Base-by-base conservation (phyloP, 2,113 vertebrate genomes). In the Pardalotus punctatus region DNA sequence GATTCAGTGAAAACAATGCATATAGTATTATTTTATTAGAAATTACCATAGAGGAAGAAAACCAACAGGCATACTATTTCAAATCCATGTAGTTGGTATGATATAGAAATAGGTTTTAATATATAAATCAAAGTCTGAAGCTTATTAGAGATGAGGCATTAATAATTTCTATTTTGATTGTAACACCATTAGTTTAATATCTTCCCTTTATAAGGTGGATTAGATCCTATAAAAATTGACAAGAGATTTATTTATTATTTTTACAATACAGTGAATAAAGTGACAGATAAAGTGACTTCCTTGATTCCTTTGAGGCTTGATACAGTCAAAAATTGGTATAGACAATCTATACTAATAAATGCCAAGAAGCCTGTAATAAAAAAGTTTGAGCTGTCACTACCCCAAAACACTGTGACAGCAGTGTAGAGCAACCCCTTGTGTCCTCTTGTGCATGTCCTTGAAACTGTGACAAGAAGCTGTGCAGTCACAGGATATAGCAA, bases 351-450 rank as follows among this genome's bases (percentile, higher is more conserved):
- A 23, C 9, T 19, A 54, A 64, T 19, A 69, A 83, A 60, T 57
- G 53, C 13, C 31, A 77, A 13, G 16, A 77, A 66, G 24, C 29
- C 21, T 6, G 10, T 42, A 61, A 51, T 24, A 79, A 72, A 38
- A 84, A 89, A 61, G 54, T 67, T 28, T 74, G 12, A 78, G 12
- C 22, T 81, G 23, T 81, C 28, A 33, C 8, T 70, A 42, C n/a
- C 12, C 25, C 42, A 70, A 73, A 81, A 45, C n/a, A 69, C 29
- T 36, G 17, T n/a, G 31, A 69, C 0, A 0, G 18, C 5, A 19
- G 0, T 2, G 2, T 40, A 56, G 20, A 21, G 14, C 10, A 81
- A 35, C 5, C 13, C 6, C 21, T 40, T 51, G 2, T 29, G 6
- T 58, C 12, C 4, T 6, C 14, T 42, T 42, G 12, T 23, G 3